These are phyloP conservation scores for Opisthocomus hoazin DNA, from an alignment of 2,113 vertebrate species.

Conservation along the genomic window DNA sequence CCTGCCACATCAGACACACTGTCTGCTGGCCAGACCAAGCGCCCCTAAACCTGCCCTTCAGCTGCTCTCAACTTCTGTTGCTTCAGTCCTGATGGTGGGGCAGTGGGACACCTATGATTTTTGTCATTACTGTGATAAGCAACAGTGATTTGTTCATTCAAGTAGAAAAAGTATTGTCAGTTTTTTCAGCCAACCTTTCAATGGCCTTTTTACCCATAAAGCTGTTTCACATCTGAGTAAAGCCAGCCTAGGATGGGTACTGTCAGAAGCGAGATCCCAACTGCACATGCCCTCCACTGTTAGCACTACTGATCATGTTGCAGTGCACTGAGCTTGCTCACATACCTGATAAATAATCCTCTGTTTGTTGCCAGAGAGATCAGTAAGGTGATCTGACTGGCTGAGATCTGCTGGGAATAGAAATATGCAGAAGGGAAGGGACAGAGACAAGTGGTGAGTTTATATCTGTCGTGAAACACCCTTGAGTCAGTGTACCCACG, in stretches of 20 bases:
- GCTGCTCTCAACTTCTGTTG: background rate
- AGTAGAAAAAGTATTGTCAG: background rate
- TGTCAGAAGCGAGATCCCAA: background rate
- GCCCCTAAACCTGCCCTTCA: background rate
- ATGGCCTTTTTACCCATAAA: background rate
- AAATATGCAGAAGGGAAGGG: background rate
- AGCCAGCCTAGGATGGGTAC: background rate
- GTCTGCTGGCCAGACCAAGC: background rate
- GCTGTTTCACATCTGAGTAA: background rate
- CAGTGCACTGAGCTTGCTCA: background rate
- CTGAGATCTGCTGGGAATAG: background rate
- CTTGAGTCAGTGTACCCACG: background rate
- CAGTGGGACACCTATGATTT: background rate
- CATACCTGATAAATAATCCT: background rate
- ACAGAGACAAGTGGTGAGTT: background rate
- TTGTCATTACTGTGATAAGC: background rate
- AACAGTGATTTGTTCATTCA: background rate
- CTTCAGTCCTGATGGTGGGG: background rate
- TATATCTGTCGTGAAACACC: background rate
- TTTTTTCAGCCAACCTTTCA: background rate
- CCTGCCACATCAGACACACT: background rate
- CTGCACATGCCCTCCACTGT: background rate
- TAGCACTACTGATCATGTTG: background rate
- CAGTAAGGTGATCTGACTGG: background rate
- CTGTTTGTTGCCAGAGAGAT: background rate